Base-by-base conservation (phyloP, 1,140 invertebrate genomes). In the Helicoverpa zea region DNA sequence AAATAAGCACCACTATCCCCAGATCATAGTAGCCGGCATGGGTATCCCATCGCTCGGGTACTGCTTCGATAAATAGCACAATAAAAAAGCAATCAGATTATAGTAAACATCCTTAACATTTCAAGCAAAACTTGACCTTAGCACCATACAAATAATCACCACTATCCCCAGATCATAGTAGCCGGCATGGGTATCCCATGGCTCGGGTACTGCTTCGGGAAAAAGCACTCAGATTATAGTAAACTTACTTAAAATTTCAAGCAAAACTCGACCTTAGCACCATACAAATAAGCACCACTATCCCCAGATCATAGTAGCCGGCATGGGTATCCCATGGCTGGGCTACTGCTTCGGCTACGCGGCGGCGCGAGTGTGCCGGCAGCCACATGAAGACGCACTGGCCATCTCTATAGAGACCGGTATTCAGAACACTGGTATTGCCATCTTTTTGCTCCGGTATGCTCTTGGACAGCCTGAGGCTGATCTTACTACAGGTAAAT, bases 391-490 rank as follows among this genome's bases (percentile, higher is more conserved):
- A 16, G 97, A 99, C 88, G 95, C 97, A 9, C 94, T 98, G 1
- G 98, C 98, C 2, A 98, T 99, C 86, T 97, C 98, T 7, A 97
- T 99, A 79, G 98, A 99, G 95, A 98, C 98, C 14, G 98, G 98
- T 56, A 97, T 99, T 73, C 98, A 99, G 94, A 99, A 99, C 94
- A 99, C 98, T 0, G 98, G 98, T 18, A 98, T 99, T 83, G 96
- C 98, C 0, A 98, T 99, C 86, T 97, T 98, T 89, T 94, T 99
- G 73, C 94, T 99, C 16, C 94, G 96, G 76, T 97, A 97, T 91
- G 96, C 96, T 58, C 92, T 98, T 43, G 94, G 95, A 7, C 97
- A 97, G 87, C 97, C 97, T 7, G 96, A 96, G 84, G 97, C 97
- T 1, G 98, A 98, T 95, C 93, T 98, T 35, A 98, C 97, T n/a